Percentiles rank a stretch among this genome's conserved stretches.
These are phyloP conservation scores for Periophthalmus modestus DNA, from an alignment of 2,113 vertebrate species.

Conservation along the genomic window DNA sequence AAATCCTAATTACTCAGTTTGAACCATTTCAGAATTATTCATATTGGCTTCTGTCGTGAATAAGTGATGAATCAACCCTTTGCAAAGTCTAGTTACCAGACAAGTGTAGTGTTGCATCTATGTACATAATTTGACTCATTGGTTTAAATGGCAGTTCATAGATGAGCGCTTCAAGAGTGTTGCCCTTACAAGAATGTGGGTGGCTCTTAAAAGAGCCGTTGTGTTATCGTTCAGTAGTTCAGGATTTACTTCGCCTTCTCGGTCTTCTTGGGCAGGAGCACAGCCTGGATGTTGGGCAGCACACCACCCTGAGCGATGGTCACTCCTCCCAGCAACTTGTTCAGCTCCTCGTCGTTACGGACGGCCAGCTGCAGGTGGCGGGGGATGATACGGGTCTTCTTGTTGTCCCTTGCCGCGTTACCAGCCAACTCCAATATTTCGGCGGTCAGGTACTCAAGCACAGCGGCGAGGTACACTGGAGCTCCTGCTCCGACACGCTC, in stretches of 20 bases:
- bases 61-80: too few species aligned
- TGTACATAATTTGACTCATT: too few species aligned
- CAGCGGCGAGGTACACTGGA: background rate
- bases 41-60: too few species aligned
- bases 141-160: too few species aligned
- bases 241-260: conserved; percentile 1
- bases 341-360: conserved; percentile 1
- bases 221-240: too few species aligned
- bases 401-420: background rate
- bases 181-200: background rate
- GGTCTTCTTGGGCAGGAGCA: conserved; percentile 2
- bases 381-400: background rate
- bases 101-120: too few species aligned
- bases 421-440: background rate
- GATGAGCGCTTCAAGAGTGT: too few species aligned
- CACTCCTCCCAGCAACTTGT: conserved; percentile 1
- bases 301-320: background rate
- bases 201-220: conserved; percentile 32
- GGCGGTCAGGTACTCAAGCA: background rate
- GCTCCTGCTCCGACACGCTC: background rate
- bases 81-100: too few species aligned
- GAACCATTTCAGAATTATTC: too few species aligned
- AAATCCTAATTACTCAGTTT: too few species aligned
- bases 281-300: conserved; percentile 4
- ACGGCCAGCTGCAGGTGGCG: conserved; percentile 1